phyloP scores from a whole-genome alignment of 2,113 vertebrate genomes.

The Psettodes erumei region DNA sequence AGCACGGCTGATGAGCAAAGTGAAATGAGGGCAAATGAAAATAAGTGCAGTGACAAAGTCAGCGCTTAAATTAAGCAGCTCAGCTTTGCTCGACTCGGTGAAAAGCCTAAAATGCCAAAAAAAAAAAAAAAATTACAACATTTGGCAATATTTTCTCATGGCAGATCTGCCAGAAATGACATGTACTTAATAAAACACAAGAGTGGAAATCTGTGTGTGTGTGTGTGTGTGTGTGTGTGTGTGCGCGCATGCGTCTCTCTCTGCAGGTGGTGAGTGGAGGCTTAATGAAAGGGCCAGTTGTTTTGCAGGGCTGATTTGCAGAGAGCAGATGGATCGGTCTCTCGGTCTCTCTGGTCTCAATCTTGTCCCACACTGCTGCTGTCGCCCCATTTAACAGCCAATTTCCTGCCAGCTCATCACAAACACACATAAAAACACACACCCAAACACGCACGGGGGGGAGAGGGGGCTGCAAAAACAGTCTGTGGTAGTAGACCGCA shows the following conservation, averaged over 20 bases:
- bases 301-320: conserved; percentile 68
- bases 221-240: conserved; percentile 16
- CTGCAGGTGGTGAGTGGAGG: conserved; percentile 61
- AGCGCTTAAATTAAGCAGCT: not conserved
- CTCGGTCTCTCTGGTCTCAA: conserved; percentile 71
- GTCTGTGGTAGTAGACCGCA: conserved; percentile 37
- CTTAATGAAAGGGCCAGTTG: conserved; percentile 77
- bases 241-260: conserved; percentile 3
- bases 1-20: not conserved
- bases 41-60: not conserved
- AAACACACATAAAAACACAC: conserved; percentile 52
- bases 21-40: conserved; percentile 12
- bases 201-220: not conserved
- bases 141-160: conserved; percentile 31
- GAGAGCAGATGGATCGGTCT: conserved; percentile 76
- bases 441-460: too few relatives aligned
- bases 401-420: conserved; percentile 73
- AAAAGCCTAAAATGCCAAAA: not conserved
- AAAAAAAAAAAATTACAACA: not conserved
- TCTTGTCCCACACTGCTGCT: conserved; percentile 76
- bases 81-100: not conserved
- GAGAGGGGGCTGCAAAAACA: conserved; percentile 27
- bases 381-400: conserved; percentile 74
- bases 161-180: conserved; percentile 22
- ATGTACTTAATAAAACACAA: conserved; percentile 32